These are phyloP conservation scores for Lithodes maja DNA, from an alignment of 2,888 invertebrate genomes.

Conservation along the genomic window DNA sequence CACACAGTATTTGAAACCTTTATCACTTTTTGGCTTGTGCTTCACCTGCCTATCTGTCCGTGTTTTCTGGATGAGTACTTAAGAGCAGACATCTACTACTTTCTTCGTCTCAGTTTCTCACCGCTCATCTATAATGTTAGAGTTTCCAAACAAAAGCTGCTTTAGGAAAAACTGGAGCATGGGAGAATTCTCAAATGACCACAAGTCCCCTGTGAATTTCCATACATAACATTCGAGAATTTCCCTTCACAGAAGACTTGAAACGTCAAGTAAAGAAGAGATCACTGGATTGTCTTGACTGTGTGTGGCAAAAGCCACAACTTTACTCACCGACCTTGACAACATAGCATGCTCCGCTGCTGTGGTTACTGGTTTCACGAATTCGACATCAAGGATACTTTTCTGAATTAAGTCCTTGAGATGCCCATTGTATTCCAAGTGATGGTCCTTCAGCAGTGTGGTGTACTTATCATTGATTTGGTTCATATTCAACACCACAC, in stretches of 20 bases:
- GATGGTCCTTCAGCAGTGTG: too few relatives aligned
- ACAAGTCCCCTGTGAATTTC: slow-evolving; percentile 16
- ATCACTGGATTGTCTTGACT: slow-evolving; percentile 23
- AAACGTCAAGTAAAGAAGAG: slow-evolving; percentile 14
- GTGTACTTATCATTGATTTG: too few relatives aligned
- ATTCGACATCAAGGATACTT: too few relatives aligned
- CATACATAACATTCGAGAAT: slow-evolving; percentile 10
- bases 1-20: background rate
- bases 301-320: slow-evolving; percentile 12
- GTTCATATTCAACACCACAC: too few relatives aligned
- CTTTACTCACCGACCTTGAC: slow-evolving; percentile 22
- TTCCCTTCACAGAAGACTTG: slow-evolving; percentile 11
- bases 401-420: too few relatives aligned
- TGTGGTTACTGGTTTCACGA: background rate
- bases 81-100: slow-evolving; percentile 14
- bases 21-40: slow-evolving; percentile 6
- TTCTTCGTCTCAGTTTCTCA: slow-evolving; percentile 19
- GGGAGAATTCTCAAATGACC: slow-evolving; percentile 28
- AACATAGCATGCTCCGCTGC: background rate
- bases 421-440: too few relatives aligned
- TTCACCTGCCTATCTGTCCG: slow-evolving; percentile 19
- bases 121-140: slow-evolving; percentile 13
- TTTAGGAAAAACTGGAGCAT: slow-evolving; percentile 24
- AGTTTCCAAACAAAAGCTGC: background rate
- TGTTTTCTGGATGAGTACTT: slow-evolving; percentile 28